Evolutionary conservation across 37 sponge, comb jelly and placozoan species (phyloP).

Genomic region (Aphrocallistes beatrix): DNA sequence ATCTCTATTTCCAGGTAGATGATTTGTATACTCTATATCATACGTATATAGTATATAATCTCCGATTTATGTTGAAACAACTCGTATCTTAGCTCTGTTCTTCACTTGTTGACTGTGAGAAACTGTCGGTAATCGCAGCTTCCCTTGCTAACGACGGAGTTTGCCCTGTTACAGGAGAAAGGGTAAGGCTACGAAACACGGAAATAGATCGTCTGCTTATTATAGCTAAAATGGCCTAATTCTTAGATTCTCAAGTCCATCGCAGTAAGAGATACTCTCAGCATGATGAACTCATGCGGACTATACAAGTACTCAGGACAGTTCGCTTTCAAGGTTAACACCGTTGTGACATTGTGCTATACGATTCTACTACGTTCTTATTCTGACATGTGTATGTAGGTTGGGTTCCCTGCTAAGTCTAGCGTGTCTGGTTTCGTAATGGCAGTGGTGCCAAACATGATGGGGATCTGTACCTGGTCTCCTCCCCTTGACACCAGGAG

Average conservation of each 20-base stretch:
- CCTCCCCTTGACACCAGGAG: conserved; percentile 59
- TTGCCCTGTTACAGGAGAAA: conserved; percentile 64
- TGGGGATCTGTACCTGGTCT: conserved; percentile 74
- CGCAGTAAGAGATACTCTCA: conserved; percentile 56
- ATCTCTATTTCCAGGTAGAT: not conserved
- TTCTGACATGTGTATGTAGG: not conserved
- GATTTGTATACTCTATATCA: not conserved
- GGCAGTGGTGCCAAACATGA: conserved; percentile 63
- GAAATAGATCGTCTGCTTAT: not conserved
- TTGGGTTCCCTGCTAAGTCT: conserved; percentile 63
- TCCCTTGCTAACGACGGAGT: conserved; percentile 71
- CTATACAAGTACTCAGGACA: conserved; percentile 77
- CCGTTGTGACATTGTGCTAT: not conserved
- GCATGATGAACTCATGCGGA: conserved; percentile 81
- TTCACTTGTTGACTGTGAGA: conserved; percentile 48
- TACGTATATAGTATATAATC: not conserved
- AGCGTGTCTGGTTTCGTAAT: conserved; percentile 73
- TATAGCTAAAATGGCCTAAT: no score
- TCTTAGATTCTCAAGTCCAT: conserved; percentile 6
- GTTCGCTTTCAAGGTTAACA: conserved; percentile 59
- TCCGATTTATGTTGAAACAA: not conserved
- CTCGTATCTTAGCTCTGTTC: conserved; percentile 51
- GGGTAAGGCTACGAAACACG: conserved; percentile 17
- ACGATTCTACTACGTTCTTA: not conserved
- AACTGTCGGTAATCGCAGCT: conserved; percentile 78